phyloP scores from a whole-genome alignment of 2,113 vertebrate genomes.

The Gracilinanus agilis region DNA sequence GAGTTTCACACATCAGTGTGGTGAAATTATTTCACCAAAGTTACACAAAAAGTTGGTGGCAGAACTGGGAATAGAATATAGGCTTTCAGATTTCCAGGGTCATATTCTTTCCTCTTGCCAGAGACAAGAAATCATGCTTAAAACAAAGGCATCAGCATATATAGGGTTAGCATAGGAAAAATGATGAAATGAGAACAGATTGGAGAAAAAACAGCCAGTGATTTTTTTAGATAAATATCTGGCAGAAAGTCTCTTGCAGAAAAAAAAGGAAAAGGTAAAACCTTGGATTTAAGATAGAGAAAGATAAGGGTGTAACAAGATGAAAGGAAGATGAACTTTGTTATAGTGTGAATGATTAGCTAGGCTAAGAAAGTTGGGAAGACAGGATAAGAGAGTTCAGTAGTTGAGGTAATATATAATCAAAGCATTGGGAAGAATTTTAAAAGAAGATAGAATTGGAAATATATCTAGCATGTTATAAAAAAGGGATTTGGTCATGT shows the following conservation, averaged over 20 bases:
- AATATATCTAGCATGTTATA: background rate
- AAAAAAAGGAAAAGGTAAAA: slow-evolving; percentile 14
- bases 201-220: background rate
- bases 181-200: background rate
- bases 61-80: background rate
- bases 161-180: background rate
- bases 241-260: background rate
- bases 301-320: slow-evolving; percentile 10
- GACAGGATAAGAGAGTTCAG: slow-evolving; percentile 10
- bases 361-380: slow-evolving; percentile 9
- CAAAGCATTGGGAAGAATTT: slow-evolving; percentile 18
- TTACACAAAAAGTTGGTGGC: background rate
- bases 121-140: background rate
- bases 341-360: background rate
- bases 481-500: background rate
- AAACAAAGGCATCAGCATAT: background rate
- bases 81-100: background rate
- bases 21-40: background rate
- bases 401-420: slow-evolving; percentile 11
- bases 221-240: slow-evolving; percentile 25
- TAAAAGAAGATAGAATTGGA: background rate
- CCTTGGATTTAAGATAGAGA: slow-evolving; percentile 8
- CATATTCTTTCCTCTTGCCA: background rate
- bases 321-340: slow-evolving; percentile 40
- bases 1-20: background rate